Conservation (phyloP, 2,888 invertebrate genomes). For the Pachycephus smyrnensis region DNA sequence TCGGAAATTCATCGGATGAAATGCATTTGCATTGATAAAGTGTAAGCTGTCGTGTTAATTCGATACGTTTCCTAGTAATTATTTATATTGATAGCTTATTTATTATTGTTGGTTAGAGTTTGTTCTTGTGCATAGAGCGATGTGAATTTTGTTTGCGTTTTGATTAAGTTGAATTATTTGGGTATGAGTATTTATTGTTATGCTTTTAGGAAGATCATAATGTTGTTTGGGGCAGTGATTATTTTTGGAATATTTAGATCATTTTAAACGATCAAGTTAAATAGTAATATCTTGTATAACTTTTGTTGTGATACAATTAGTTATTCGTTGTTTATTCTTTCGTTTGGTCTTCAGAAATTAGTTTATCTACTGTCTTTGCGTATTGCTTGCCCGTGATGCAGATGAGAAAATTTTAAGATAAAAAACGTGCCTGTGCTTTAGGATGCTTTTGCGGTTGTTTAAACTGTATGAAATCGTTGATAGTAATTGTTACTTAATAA, state of each 20-base stretch:
- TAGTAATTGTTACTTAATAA: background rate
- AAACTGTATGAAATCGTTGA: background rate
- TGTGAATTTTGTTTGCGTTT: background rate
- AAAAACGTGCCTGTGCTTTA: background rate
- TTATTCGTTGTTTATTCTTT: background rate
- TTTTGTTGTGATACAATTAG: background rate
- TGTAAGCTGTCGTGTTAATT: background rate
- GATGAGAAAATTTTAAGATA: background rate
- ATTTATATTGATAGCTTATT: background rate
- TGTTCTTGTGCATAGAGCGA: background rate
- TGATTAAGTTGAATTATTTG: background rate
- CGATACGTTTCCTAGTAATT: background rate
- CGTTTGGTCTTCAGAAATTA: background rate
- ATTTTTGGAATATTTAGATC: background rate
- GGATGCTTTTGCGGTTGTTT: background rate
- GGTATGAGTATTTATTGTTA: background rate
- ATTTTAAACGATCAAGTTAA: background rate
- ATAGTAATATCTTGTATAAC: background rate
- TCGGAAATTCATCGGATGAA: background rate
- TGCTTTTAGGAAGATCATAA: background rate
- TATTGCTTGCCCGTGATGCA: background rate
- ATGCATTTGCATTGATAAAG: background rate
- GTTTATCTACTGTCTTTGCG: background rate
- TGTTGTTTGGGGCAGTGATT: background rate
- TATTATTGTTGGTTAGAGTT: background rate